phyloP scores from a whole-genome alignment of 2,797 vertebrate genomes.

The Hephaestus fuliginosus region DNA sequence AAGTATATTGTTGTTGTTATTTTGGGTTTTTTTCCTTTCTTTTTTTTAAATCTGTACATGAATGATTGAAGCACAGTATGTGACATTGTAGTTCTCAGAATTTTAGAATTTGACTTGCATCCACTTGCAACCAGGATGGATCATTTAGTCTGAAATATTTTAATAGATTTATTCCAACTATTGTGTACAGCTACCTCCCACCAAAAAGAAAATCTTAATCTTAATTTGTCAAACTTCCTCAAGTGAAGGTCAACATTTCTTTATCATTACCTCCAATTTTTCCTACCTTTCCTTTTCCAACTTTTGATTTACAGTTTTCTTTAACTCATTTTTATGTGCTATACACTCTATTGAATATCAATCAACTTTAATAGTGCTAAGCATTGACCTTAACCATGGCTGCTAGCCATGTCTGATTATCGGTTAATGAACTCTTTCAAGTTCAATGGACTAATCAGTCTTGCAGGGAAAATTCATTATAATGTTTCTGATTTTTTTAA shows the following conservation, averaged over 20 bases:
- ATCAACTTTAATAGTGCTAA: constrained; percentile 75
- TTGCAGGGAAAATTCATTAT: constrained; percentile 81
- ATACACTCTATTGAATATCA: constrained; percentile 82
- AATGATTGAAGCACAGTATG: neutral
- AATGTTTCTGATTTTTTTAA: constrained; percentile 68
- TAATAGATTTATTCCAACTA: constrained; percentile 9
- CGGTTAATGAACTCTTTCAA: constrained; percentile 83
- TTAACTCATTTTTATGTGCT: constrained; percentile 75
- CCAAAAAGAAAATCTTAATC: constrained; percentile 31
- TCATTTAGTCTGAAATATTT: constrained; percentile 22
- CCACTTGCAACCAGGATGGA: neutral
- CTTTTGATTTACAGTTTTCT: constrained; percentile 64
- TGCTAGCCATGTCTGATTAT: constrained; percentile 76
- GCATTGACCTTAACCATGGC: constrained; percentile 78
- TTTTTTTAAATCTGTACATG: neutral
- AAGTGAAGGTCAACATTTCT: constrained; percentile 62
- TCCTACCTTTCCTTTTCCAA: constrained; percentile 54
- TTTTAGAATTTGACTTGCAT: neutral
- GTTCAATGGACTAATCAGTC: constrained; percentile 78
- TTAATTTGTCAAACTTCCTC: constrained; percentile 28
- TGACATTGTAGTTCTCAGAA: neutral
- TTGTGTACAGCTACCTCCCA: neutral
- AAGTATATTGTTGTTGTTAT: neutral
- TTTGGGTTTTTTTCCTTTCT: neutral
- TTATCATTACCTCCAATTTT: constrained; percentile 36